These are phyloP conservation scores for Campoletis raptor DNA, from an alignment of 2,888 invertebrate species.

Conservation along the genomic window DNA sequence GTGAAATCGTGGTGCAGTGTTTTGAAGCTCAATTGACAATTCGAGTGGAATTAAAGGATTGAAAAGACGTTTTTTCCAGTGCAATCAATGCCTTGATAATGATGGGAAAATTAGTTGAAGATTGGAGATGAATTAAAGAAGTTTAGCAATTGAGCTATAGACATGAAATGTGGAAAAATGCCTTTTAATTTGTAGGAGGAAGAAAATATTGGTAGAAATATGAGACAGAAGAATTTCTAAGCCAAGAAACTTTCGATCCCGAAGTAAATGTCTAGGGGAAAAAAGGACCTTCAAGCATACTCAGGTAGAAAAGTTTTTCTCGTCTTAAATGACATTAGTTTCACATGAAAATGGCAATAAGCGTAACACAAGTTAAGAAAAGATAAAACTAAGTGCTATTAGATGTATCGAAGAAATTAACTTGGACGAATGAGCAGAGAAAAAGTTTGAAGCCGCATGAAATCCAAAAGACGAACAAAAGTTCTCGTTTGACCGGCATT, in stretches of 20 bases:
- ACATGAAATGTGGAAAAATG: background rate
- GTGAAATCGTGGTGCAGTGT: background rate
- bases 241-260: background rate
- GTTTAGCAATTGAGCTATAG: background rate
- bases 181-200: background rate
- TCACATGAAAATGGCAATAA: slow-evolving; percentile 15
- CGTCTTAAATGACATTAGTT: slow-evolving; percentile 16
- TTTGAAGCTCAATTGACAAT: background rate
- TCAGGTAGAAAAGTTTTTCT: background rate
- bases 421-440: background rate
- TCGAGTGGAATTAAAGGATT: background rate
- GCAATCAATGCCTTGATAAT: background rate
- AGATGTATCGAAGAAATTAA: slow-evolving; percentile 19
- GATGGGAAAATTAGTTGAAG: background rate
- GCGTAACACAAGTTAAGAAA: slow-evolving; percentile 5
- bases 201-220: background rate
- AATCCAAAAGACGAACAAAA: slow-evolving; percentile 29
- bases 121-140: background rate
- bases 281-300: background rate
- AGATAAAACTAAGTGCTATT: slow-evolving; percentile 2
- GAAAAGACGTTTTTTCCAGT: background rate
- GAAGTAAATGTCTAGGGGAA: background rate
- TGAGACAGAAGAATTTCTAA: background rate
- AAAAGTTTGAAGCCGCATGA: slow-evolving; percentile 2
- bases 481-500: slow-evolving; percentile 20